A percentile compares a stretch with the other conserved stretches of the same genome.
phyloP scores from a whole-genome alignment of 2,113 vertebrate species.

The Dascyllus trimaculatus region DNA sequence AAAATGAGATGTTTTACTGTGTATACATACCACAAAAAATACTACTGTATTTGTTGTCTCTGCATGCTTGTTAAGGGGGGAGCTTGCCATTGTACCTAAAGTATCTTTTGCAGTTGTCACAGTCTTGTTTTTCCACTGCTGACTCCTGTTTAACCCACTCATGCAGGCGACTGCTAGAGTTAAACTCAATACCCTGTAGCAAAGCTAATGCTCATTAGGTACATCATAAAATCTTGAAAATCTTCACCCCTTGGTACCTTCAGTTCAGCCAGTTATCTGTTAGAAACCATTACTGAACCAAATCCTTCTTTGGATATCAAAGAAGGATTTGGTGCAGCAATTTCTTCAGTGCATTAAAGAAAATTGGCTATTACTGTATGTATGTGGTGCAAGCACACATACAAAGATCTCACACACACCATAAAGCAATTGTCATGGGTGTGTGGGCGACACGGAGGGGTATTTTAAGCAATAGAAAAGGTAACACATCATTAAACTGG shows the following conservation, averaged over 20 bases:
- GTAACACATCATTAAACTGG: conserved; percentile 35
- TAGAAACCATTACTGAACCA: conserved; percentile 34
- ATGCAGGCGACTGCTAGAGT: background rate
- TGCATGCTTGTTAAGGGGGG: background rate
- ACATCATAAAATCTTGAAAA: conserved; percentile 4
- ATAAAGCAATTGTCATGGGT: conserved; percentile 26
- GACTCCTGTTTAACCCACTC: conserved; percentile 15
- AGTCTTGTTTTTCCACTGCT: conserved; percentile 5
- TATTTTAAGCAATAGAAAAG: conserved; percentile 41
- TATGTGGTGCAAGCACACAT: conserved; percentile 18
- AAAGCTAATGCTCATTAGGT: conserved; percentile 25
- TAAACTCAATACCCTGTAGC: conserved; percentile 26
- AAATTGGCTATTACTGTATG: conserved; percentile 25
- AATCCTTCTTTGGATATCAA: conserved; percentile 24
- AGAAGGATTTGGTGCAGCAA: too few relatives aligned
- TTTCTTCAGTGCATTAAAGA: conserved; percentile 18
- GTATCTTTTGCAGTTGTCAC: background rate
- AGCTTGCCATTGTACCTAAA: background rate
- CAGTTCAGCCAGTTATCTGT: conserved; percentile 30
- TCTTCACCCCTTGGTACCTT: background rate
- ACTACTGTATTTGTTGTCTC: background rate
- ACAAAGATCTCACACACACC: background rate
- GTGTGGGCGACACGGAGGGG: conserved; percentile 5
- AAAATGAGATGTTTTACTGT: background rate
- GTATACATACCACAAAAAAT: background rate